A percentile compares a stretch with the other conserved stretches of the same genome.
Evolutionary conservation across 1,140 invertebrate species (phyloP).

Genomic region (Musca vetustissima): DNA sequence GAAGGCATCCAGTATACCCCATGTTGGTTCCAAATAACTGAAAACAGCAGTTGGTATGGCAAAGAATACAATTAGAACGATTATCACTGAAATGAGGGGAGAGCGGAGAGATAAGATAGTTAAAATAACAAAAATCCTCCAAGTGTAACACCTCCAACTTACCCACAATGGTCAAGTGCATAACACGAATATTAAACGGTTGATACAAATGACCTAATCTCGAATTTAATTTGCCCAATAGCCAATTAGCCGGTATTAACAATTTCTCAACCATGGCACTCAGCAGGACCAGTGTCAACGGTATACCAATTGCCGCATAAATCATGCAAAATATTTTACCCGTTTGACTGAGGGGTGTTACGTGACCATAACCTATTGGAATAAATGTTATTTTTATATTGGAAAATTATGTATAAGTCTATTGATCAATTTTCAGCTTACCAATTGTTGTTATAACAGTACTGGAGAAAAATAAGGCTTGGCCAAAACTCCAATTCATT

Average conservation of each 20-base stretch:
- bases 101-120: neutral
- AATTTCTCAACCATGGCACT: slow-evolving; percentile 80
- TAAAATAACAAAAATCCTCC: neutral
- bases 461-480: slow-evolving; percentile 82
- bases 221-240: slow-evolving; percentile 65
- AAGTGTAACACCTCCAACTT: slow-evolving; percentile 28
- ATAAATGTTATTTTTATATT: neutral
- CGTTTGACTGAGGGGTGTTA: slow-evolving; percentile 76
- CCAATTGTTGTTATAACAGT: slow-evolving; percentile 86
- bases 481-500: slow-evolving; percentile 86
- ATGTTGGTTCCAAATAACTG: slow-evolving; percentile 73
- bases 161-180: slow-evolving; percentile 73
- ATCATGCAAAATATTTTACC: slow-evolving; percentile 86
- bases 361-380: slow-evolving; percentile 77
- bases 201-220: slow-evolving; percentile 67
- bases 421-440: too few species aligned
- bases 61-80: slow-evolving; percentile 70
- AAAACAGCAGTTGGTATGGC: slow-evolving; percentile 77
- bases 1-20: slow-evolving; percentile 81
- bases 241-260: slow-evolving; percentile 67
- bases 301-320: slow-evolving; percentile 81
- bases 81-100: slow-evolving; percentile 52
- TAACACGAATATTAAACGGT: slow-evolving; percentile 73
- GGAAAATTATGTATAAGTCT: too few species aligned
- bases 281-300: slow-evolving; percentile 75